Evolutionary conservation across 2,797 vertebrate species (phyloP), one percentile per base, ranked within the genome.

Genomic region (Orestias chungarensis): DNA sequence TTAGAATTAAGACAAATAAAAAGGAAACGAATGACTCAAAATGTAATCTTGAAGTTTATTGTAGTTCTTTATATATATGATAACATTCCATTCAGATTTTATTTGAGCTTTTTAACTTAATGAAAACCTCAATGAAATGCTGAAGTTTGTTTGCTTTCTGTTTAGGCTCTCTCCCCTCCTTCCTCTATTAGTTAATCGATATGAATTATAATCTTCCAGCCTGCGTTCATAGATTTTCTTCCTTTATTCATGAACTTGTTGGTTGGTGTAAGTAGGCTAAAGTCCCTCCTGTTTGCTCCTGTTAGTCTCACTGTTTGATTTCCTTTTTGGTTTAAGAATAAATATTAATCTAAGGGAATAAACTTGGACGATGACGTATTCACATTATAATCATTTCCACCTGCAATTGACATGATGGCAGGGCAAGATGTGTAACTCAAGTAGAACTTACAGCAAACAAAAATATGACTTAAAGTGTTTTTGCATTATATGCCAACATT

Each of bases 71-170:
- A n/a, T n/a, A n/a, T n/a, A n/a, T n/a, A 47, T 1, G 46, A 47
- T 23, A 47, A 47, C 20, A 20, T 47, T 20, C 17, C 18, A 47
- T 17, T 47, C 20, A 8, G 18, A 3, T 47, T 47, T 20, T n/a
- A 2, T 50, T n/a, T 7, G 23, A n/a, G 10, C 23, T 50, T 10
- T n/a, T 10, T 8, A n/a, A n/a, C 20, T 46, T 27, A 35, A 79
- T 70, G 23, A 83, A 78, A 82, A 25, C 27, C 74, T 67, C 50
- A 35, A 78, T 69, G 23, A 81, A 79, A 83, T 25, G 38, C 75
- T 68, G 50, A 42, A 74, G 33, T 29, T 73, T 31, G 66, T 59
- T 17, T 75, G 76, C 61, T 68, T 67, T 43, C 70, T 55, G 68
- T 83, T 81, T 5, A 3, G 43, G 69, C 43, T 2, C 9, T 33